phyloP scores from a whole-genome alignment of 2,888 invertebrate species.

The Microctonus hyperodae region DNA sequence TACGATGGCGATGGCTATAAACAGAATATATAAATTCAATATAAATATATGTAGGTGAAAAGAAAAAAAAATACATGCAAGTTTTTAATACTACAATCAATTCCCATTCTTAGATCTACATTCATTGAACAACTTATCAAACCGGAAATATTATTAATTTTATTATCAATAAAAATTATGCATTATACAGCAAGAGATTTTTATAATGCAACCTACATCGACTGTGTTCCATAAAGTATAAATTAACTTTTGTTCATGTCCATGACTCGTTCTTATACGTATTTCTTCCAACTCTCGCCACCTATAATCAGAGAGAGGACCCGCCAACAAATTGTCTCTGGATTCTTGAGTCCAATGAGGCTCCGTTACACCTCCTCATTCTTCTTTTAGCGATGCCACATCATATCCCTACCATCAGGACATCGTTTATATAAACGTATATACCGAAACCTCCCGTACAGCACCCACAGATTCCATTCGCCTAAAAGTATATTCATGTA shows the following conservation, averaged over 20 bases:
- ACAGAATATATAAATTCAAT: background rate
- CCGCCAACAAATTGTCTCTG: slow-evolving; percentile 33
- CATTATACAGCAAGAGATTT: background rate
- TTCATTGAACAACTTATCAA: slow-evolving; percentile 10
- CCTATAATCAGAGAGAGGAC: slow-evolving; percentile 31
- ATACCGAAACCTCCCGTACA: background rate
- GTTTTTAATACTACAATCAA: background rate
- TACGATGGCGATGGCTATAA: background rate
- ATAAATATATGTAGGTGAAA: background rate
- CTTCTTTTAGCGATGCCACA: background rate
- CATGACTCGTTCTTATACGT: slow-evolving; percentile 20
- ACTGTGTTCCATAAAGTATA: slow-evolving; percentile 11
- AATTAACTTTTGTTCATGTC: slow-evolving; percentile 19
- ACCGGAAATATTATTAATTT: slow-evolving; percentile 16
- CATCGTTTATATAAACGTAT: background rate
- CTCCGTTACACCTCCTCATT: background rate
- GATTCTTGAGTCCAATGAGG: background rate
- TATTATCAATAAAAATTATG: background rate
- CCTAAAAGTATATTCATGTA: background rate
- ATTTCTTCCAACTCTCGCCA: slow-evolving; percentile 16
- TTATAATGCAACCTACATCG: background rate
- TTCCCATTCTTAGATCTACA: background rate
- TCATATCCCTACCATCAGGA: background rate
- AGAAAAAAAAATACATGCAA: background rate
- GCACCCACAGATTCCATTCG: slow-evolving; percentile 28